Conservation (phyloP, 2,888 invertebrate species). For the Danaus chrysippus region DNA sequence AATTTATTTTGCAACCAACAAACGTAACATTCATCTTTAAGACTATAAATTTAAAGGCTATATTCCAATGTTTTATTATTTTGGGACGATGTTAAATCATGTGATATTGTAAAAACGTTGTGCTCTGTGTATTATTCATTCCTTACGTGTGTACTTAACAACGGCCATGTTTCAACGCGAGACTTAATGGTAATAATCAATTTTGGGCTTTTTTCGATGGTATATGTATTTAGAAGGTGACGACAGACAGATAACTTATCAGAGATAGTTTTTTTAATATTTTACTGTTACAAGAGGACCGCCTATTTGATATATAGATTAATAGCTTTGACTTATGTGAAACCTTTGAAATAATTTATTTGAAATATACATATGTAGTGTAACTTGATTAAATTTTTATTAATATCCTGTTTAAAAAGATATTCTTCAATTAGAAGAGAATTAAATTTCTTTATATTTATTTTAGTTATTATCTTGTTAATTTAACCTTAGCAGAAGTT, state of each 20-base stretch:
- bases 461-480: too few species aligned
- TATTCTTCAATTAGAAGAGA: too few species aligned
- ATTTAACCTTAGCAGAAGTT: too few species aligned
- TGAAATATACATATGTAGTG: too few species aligned
- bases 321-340: too few species aligned
- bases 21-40: constrained; percentile 28
- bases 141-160: constrained; percentile 59
- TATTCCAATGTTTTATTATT: constrained; percentile 23
- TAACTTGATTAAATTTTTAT: too few species aligned
- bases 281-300: constrained; percentile 17
- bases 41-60: not conserved
- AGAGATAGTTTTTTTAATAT: constrained; percentile 27
- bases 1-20: not conserved
- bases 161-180: constrained; percentile 66
- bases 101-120: constrained; percentile 51
- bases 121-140: constrained; percentile 66
- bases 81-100: constrained; percentile 12
- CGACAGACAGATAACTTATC: constrained; percentile 31
- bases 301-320: too few species aligned
- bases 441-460: too few species aligned
- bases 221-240: constrained; percentile 31
- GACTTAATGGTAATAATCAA: constrained; percentile 71
- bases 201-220: constrained; percentile 48
- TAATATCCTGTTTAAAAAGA: too few species aligned
- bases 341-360: too few species aligned